These are phyloP conservation scores for Drosophila rufa DNA, from an alignment of 1,140 invertebrate species.

Conservation along the genomic window DNA sequence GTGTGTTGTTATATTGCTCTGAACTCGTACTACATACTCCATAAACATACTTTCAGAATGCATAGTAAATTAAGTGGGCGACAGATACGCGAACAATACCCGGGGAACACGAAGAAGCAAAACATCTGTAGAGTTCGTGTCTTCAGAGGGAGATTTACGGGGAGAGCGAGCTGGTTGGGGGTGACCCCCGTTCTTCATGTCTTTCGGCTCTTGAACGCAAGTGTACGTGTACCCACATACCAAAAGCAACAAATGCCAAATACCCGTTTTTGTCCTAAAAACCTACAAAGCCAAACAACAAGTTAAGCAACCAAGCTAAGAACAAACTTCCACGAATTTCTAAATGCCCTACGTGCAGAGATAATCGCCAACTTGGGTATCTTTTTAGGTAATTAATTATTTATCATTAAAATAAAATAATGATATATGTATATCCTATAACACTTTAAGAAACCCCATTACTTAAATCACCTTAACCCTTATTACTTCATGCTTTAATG, in stretches of 20 bases:
- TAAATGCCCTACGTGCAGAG: constrained; percentile 39
- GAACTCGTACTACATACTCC: constrained; percentile 7
- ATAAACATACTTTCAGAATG: constrained; percentile 34
- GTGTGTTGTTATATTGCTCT: constrained; percentile 8
- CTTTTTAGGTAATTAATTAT: background rate
- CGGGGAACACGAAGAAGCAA: constrained; percentile 15
- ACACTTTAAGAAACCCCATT: background rate
- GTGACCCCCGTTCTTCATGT: constrained; percentile 21
- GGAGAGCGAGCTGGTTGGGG: constrained; percentile 3
- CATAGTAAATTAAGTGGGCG: constrained; percentile 62
- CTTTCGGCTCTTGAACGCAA: background rate
- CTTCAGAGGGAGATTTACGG: constrained; percentile 14
- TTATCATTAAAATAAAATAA: too few relatives aligned
- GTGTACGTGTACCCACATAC: constrained; percentile 12
- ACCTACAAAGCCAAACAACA: constrained; percentile 62
- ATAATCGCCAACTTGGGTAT: too few relatives aligned
- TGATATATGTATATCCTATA: too few relatives aligned
- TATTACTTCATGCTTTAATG: background rate
- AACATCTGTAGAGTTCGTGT: constrained; percentile 34
- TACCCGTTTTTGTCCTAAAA: constrained; percentile 80
- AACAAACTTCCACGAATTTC: constrained; percentile 44
- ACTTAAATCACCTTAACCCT: background rate
- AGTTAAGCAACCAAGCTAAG: constrained; percentile 29
- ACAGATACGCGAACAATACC: constrained; percentile 39
- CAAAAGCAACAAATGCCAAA: constrained; percentile 56